Conservation (phyloP, 2,113 vertebrate species). For the Cyprinodon variegatus region DNA sequence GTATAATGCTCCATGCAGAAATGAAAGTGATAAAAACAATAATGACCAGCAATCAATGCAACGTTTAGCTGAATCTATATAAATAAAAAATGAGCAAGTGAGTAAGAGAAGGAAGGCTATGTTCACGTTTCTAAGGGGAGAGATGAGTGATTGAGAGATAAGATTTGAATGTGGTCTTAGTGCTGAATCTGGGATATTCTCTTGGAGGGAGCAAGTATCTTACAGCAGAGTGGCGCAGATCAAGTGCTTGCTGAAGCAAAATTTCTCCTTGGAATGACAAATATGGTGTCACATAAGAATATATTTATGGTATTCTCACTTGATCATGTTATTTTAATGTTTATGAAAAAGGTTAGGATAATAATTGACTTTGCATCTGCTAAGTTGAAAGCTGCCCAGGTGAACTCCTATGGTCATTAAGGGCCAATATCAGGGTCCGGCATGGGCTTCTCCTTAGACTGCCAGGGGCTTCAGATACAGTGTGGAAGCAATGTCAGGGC, state of each 20-base stretch:
- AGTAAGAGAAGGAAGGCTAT: no score
- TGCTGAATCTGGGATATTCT: no score
- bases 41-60: not conserved
- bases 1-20: no score
- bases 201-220: no score
- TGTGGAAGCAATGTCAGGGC: constrained; percentile 18
- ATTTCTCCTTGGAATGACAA: not conserved
- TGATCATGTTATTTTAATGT: constrained; percentile 1
- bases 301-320: not conserved
- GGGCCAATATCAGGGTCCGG: constrained; percentile 65
- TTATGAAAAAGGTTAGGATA: constrained; percentile 32
- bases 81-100: no score
- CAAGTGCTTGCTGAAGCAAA: not conserved
- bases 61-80: no score
- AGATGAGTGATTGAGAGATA: no score
- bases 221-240: not conserved
- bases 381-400: constrained; percentile 36
- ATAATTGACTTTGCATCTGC: constrained; percentile 52
- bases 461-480: constrained; percentile 62
- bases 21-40: no score
- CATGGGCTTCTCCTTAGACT: constrained; percentile 76
- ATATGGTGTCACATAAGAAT: not conserved
- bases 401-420: constrained; percentile 54
- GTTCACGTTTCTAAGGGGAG: no score
- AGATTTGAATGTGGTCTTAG: no score